These are phyloP conservation scores for Hydrolagus colliei DNA, from an alignment of 2,797 vertebrate species.

Conservation along the genomic window DNA sequence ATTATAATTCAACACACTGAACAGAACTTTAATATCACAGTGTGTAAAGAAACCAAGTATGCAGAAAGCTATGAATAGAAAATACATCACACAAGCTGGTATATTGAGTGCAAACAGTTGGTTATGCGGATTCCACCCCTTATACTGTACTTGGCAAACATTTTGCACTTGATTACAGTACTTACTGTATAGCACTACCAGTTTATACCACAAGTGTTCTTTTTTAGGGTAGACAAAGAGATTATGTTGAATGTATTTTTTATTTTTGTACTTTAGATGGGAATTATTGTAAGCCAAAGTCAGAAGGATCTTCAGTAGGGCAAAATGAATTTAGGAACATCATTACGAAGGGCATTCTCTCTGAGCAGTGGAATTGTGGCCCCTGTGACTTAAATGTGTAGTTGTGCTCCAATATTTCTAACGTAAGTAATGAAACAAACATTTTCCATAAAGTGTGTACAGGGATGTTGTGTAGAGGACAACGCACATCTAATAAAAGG, in stretches of 20 bases:
- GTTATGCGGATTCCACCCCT: not conserved
- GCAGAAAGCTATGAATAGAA: no score
- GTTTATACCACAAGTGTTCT: not conserved
- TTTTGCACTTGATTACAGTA: not conserved
- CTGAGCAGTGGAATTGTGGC: not conserved
- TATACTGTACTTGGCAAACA: not conserved
- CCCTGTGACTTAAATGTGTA: not conserved
- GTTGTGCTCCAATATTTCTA: not conserved
- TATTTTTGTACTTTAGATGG: not conserved
- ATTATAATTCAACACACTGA: no score
- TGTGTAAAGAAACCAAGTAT: no score
- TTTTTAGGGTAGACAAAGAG: not conserved
- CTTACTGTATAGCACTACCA: no score
- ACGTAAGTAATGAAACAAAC: not conserved
- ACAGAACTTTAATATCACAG: no score
- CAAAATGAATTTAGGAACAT: not conserved
- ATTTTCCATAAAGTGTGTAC: no score
- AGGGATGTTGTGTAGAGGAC: no score
- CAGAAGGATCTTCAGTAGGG: not conserved
- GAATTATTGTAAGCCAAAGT: not conserved
- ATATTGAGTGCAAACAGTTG: not conserved
- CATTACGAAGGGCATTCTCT: not conserved
- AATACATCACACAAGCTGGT: no score
- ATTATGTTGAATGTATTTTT: not conserved
- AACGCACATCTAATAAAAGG: no score